Percentiles rank a stretch among this genome's conserved stretches.
Conservation (phyloP, 2,797 vertebrate species). For the Pachyuromys duprasi region DNA sequence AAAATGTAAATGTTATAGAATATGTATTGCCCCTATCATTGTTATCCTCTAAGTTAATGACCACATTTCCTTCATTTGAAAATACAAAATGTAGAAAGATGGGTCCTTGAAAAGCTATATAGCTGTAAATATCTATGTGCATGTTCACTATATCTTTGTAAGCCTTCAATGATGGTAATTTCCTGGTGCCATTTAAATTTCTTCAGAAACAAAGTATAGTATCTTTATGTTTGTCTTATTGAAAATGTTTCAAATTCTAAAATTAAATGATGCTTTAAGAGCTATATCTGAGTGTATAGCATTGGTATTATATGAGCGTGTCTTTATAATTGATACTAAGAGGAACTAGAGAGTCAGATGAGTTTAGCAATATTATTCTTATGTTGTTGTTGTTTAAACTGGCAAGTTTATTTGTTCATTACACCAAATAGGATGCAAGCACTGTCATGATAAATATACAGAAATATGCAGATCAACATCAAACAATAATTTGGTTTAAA, state of each 20-base stretch:
- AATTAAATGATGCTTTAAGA: background rate
- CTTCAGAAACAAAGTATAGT: background rate
- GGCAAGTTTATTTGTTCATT: slow-evolving; percentile 93
- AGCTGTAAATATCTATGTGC: background rate
- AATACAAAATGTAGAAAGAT: background rate
- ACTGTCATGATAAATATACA: slow-evolving; percentile 92
- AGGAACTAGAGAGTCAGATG: background rate
- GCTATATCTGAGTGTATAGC: background rate
- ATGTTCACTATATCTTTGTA: background rate
- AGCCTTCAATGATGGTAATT: background rate
- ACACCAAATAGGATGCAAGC: slow-evolving; percentile 92
- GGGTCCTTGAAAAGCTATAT: background rate
- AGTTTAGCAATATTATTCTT: background rate
- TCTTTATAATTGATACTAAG: background rate
- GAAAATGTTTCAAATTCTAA: background rate
- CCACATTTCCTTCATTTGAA: background rate
- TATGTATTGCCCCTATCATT: background rate
- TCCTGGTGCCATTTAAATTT: background rate
- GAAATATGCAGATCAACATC: slow-evolving; percentile 86
- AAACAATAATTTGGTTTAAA: slow-evolving; percentile 83
- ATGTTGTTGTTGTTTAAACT: slow-evolving; percentile 85
- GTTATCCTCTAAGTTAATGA: background rate
- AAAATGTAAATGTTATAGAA: background rate
- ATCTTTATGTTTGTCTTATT: background rate
- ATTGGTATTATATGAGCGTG: background rate